Conservation (phyloP, 2,888 invertebrate species). For the Cryptus armator region DNA sequence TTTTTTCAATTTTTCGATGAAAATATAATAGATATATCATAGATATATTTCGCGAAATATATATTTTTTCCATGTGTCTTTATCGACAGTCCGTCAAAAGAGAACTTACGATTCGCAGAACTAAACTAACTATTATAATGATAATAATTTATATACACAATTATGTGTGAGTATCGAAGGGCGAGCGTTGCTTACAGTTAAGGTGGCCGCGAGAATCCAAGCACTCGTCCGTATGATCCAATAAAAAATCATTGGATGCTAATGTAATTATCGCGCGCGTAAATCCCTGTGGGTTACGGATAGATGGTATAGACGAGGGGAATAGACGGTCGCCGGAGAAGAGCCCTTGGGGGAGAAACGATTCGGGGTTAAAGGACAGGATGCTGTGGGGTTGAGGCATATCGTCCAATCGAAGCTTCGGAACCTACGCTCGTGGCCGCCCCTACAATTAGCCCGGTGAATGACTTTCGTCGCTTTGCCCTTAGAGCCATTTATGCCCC, state of each 20-base stretch:
- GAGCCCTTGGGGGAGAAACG: constrained; percentile 59
- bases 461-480: constrained; percentile 76
- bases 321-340: constrained; percentile 55
- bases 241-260: constrained; percentile 84
- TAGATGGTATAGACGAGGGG: constrained; percentile 73
- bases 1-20: too few relatives aligned
- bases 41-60: too few relatives aligned
- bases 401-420: constrained; percentile 54
- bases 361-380: constrained; percentile 65
- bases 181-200: constrained; percentile 35
- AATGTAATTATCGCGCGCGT: constrained; percentile 83
- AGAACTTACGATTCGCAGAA: too few relatives aligned
- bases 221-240: constrained; percentile 74
- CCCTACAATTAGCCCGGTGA: constrained; percentile 83
- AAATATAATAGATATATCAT: too few relatives aligned
- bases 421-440: constrained; percentile 71
- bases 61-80: too few relatives aligned
- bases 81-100: too few relatives aligned
- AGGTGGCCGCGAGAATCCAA: constrained; percentile 5
- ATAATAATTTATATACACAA: constrained; percentile 40
- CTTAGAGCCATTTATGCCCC: constrained; percentile 52
- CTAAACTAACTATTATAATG: constrained; percentile 1
- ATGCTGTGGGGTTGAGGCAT: constrained; percentile 37
- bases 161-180: constrained; percentile 13
- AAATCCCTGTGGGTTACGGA: constrained; percentile 81